phyloP scores from a whole-genome alignment of 2,888 invertebrate species.

The Acanthosepion pharaonis region DNA sequence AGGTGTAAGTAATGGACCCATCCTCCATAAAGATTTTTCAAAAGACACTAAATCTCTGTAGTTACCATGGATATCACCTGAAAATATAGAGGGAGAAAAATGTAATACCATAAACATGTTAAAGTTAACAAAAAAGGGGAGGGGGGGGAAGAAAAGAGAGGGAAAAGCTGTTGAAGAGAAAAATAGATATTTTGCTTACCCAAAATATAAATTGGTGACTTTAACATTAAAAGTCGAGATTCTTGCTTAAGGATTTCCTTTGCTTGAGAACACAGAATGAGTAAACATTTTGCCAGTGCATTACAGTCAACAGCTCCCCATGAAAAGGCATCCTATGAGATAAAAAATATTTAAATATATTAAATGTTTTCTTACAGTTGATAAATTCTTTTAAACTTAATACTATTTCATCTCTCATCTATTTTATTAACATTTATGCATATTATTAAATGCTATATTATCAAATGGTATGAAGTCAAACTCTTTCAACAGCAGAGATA shows the following conservation, averaged over 20 bases:
- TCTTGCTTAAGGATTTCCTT: conserved; percentile 77
- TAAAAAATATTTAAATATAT: conserved; percentile 14
- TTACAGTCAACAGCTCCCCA: conserved; percentile 75
- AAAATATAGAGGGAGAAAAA: conserved; percentile 42
- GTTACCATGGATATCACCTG: conserved; percentile 86
- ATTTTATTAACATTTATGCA: too few species aligned
- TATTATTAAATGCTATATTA: too few species aligned
- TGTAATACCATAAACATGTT: too few species aligned
- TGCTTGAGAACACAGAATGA: conserved; percentile 79
- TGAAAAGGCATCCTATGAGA: conserved; percentile 69
- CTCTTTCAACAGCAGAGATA: too few species aligned
- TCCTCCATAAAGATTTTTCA: conserved; percentile 82
- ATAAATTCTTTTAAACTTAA: too few species aligned
- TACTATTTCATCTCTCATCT: too few species aligned
- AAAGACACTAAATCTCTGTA: conserved; percentile 81
- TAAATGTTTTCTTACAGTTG: too few species aligned
- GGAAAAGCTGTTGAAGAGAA: neutral
- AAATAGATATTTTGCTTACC: conserved; percentile 72
- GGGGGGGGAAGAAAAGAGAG: too few species aligned
- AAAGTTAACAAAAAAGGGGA: too few species aligned
- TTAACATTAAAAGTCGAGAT: conserved; percentile 77
- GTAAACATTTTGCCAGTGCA: conserved; percentile 77
- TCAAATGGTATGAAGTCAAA: too few species aligned
- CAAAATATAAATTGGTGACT: conserved; percentile 79
- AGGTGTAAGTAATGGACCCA: conserved; percentile 81